These are phyloP conservation scores for Tetragnatha versicolor DNA, from an alignment of 1,140 invertebrate species.

Conservation along the genomic window DNA sequence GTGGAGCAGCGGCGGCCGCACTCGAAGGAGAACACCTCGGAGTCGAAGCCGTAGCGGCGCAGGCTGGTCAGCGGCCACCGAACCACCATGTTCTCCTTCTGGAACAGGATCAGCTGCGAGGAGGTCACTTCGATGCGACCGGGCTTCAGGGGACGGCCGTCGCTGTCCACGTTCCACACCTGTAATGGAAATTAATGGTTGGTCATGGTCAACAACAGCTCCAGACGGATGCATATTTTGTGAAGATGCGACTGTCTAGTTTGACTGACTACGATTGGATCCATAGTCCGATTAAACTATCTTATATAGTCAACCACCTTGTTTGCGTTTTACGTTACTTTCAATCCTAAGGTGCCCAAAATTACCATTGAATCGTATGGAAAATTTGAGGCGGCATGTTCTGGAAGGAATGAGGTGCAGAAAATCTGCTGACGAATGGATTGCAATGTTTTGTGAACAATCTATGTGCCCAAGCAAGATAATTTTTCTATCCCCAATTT, in stretches of 20 bases:
- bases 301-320: background rate
- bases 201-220: background rate
- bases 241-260: background rate
- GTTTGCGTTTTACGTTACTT: background rate
- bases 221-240: no score
- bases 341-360: no score
- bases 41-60: slow-evolving; percentile 93
- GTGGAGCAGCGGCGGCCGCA: slow-evolving; percentile 91
- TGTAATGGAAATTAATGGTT: background rate
- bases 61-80: slow-evolving; percentile 84
- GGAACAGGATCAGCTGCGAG: slow-evolving; percentile 81
- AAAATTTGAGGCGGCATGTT: no score
- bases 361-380: background rate
- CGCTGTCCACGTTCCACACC: slow-evolving; percentile 75
- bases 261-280: no score
- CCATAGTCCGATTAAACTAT: background rate
- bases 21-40: slow-evolving; percentile 93
- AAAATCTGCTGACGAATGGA: no score
- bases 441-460: no score
- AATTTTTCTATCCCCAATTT: no score
- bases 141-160: slow-evolving; percentile 74
- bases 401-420: no score
- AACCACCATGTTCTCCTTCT: slow-evolving; percentile 72
- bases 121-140: slow-evolving; percentile 89
- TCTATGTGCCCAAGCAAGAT: no score